Conservation (phyloP, 2,888 invertebrate genomes). For the Margaritifera margaritifera region DNA sequence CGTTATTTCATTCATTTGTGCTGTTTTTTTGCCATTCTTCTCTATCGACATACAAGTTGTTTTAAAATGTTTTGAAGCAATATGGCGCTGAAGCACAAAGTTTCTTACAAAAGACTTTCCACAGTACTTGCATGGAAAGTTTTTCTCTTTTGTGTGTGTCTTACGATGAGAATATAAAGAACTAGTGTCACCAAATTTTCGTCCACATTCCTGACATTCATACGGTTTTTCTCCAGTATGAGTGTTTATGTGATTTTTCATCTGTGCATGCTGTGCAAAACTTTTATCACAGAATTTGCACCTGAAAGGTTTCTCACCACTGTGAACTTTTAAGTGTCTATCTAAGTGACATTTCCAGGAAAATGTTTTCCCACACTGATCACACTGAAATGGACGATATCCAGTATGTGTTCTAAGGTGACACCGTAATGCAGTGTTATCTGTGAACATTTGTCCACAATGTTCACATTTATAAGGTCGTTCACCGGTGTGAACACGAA, state of each 20-base stretch:
- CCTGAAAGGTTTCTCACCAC: constrained; percentile 88
- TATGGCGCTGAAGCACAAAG: constrained; percentile 3
- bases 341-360: constrained; percentile 94
- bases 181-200: not conserved
- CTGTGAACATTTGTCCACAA: constrained; percentile 90
- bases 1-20: no score
- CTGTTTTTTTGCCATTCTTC: no score
- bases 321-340: constrained; percentile 94
- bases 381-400: constrained; percentile 82
- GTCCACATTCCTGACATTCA: not conserved
- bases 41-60: no score
- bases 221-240: not conserved
- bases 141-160: constrained; percentile 1
- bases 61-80: no score
- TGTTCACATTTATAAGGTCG: constrained; percentile 76
- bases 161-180: not conserved
- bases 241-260: constrained; percentile 89
- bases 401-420: constrained; percentile 67
- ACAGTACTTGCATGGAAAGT: constrained; percentile 2
- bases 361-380: constrained; percentile 96
- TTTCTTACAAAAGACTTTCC: constrained; percentile 4
- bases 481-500: constrained; percentile 84
- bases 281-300: constrained; percentile 89
- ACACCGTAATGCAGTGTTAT: constrained; percentile 91
- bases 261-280: constrained; percentile 89